These are phyloP conservation scores for Tricholauxania praeusta DNA, from an alignment of 2,888 invertebrate genomes.

Conservation along the genomic window DNA sequence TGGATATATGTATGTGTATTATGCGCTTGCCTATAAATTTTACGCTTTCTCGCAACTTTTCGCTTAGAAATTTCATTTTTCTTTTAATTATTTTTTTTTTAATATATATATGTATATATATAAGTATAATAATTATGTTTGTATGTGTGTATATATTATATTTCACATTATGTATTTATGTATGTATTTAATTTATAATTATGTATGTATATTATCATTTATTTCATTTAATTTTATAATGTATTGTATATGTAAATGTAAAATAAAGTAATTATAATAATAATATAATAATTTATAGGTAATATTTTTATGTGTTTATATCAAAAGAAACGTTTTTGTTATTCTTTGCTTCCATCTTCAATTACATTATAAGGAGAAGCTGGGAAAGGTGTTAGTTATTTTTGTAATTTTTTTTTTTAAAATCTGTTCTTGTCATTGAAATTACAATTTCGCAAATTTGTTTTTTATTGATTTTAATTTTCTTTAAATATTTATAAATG, in stretches of 20 bases:
- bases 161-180: slow-evolving; percentile 29
- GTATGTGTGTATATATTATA: slow-evolving; percentile 12
- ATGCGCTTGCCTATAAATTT: slow-evolving; percentile 57
- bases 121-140: slow-evolving; percentile 23
- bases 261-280: slow-evolving; percentile 32
- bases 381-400: slow-evolving; percentile 3
- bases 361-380: slow-evolving; percentile 13
- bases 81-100: neutral
- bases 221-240: slow-evolving; percentile 27
- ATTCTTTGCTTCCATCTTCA: neutral
- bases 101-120: slow-evolving; percentile 11
- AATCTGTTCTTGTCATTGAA: slow-evolving; percentile 17
- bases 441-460: slow-evolving; percentile 26
- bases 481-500: slow-evolving; percentile 35
- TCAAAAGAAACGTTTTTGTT: slow-evolving; percentile 16
- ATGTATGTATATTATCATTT: slow-evolving; percentile 18
- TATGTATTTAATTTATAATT: slow-evolving; percentile 23
- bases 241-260: slow-evolving; percentile 32
- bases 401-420: slow-evolving; percentile 5
- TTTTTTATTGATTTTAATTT: slow-evolving; percentile 26
- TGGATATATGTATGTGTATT: slow-evolving; percentile 51
- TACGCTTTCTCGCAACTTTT: slow-evolving; percentile 41
- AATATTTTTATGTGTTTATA: slow-evolving; percentile 1
- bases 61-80: neutral
- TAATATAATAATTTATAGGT: slow-evolving; percentile 29